Conservation (phyloP, 2,888 invertebrate genomes). For the Rhagophthalmus giganteus region DNA sequence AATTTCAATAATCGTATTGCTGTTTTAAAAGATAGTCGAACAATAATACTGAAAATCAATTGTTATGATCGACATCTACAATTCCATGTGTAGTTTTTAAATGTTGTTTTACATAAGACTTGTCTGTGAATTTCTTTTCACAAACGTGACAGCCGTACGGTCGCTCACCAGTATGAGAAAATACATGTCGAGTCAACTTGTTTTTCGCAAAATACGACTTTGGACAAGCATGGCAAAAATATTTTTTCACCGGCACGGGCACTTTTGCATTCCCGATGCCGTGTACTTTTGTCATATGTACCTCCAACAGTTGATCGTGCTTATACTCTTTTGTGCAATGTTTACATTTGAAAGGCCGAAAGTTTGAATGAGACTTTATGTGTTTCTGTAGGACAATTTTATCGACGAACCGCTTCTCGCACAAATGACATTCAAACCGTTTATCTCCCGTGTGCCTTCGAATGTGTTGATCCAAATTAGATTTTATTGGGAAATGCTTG, state of each 20-base stretch:
- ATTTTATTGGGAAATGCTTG: slow-evolving; percentile 47
- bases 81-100: slow-evolving; percentile 59
- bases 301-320: slow-evolving; percentile 56
- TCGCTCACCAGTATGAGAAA: slow-evolving; percentile 45
- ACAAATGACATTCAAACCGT: slow-evolving; percentile 48
- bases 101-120: slow-evolving; percentile 60
- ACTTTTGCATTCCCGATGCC: slow-evolving; percentile 55
- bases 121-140: slow-evolving; percentile 53
- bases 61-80: not conserved
- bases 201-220: slow-evolving; percentile 46
- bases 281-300: slow-evolving; percentile 60
- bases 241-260: slow-evolving; percentile 58
- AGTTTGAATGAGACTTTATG: slow-evolving; percentile 46
- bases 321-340: slow-evolving; percentile 60
- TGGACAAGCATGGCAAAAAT: slow-evolving; percentile 48
- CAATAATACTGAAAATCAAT: no score
- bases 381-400: slow-evolving; percentile 44
- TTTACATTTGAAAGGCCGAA: slow-evolving; percentile 51
- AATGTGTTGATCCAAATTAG: slow-evolving; percentile 46
- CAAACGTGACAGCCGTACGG: slow-evolving; percentile 46
- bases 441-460: slow-evolving; percentile 49
- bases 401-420: slow-evolving; percentile 46
- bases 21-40: no score
- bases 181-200: slow-evolving; percentile 47
- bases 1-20: not conserved